These are phyloP conservation scores for Pycnomerus fuliginosus DNA, from an alignment of 2,888 invertebrate genomes.

Conservation along the genomic window DNA sequence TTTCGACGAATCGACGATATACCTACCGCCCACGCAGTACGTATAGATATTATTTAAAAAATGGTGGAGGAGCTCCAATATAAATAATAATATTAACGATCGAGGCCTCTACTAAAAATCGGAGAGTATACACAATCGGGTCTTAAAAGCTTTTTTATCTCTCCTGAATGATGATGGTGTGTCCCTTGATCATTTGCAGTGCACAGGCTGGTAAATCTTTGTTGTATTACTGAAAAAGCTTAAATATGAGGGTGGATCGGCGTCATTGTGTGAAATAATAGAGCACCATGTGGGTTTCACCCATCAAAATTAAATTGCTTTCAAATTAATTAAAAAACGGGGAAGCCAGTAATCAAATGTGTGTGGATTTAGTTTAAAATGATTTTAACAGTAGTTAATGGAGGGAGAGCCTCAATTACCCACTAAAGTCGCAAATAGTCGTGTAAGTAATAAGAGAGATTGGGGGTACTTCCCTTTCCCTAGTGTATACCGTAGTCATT, in stretches of 20 bases:
- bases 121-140: no score
- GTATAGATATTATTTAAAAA: no score
- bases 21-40: no score
- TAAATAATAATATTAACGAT: no score
- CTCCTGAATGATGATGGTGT: conserved; percentile 36
- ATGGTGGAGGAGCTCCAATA: no score
- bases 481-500: conserved; percentile 40
- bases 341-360: no score
- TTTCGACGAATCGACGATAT: conserved; percentile 5
- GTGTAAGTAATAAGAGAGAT: conserved; percentile 21
- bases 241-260: background rate
- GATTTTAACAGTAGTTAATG: conserved; percentile 17
- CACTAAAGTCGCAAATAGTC: background rate
- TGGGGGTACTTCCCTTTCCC: conserved; percentile 28
- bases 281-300: background rate
- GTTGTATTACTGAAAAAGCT: background rate
- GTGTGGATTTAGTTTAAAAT: no score
- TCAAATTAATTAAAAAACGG: no score
- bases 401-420: conserved; percentile 9
- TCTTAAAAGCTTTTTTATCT: no score
- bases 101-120: no score
- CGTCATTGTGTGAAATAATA: background rate
- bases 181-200: conserved; percentile 50
- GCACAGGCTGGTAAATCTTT: conserved; percentile 27
- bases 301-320: background rate